Percentiles rank a stretch among this genome's conserved stretches.
These are phyloP conservation scores for Cryptotis parvus DNA, from an alignment of 2,113 vertebrate species.

Conservation along the genomic window DNA sequence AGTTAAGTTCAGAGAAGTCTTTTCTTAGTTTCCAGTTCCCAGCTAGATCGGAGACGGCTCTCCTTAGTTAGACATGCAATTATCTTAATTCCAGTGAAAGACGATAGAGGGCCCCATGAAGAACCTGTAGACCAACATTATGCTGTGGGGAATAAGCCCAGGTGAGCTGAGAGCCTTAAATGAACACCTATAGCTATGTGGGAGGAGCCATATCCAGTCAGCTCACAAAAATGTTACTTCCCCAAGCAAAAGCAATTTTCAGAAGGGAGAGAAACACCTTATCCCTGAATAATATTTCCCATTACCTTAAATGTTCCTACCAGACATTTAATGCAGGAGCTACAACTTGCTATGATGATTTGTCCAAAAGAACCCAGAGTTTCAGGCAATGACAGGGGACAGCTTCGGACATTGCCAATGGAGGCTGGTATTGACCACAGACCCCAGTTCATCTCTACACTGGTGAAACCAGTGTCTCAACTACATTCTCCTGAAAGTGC, in stretches of 20 bases:
- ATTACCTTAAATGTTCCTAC: neutral
- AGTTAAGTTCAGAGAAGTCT: too few relatives aligned
- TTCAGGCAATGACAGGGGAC: neutral
- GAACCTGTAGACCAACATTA: neutral
- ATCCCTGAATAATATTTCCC: neutral
- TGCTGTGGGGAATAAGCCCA: neutral
- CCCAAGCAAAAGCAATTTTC: neutral
- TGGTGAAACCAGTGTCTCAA: neutral
- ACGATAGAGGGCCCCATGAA: neutral
- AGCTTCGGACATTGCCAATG: neutral
- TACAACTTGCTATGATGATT: neutral
- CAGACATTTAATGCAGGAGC: neutral
- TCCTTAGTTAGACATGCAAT: too few relatives aligned
- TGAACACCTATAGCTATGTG: neutral
- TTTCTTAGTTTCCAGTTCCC: too few relatives aligned
- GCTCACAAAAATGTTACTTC: neutral
- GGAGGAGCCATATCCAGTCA: accelerated
- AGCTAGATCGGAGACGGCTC: too few relatives aligned
- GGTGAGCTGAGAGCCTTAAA: neutral
- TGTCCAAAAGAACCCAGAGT: neutral
- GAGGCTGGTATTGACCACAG: neutral
- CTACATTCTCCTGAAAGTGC: neutral
- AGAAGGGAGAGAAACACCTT: neutral
- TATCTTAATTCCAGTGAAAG: neutral
- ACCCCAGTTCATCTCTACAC: neutral